Conservation (phyloP, 2,113 vertebrate genomes). For the Cyprinodon variegatus region DNA sequence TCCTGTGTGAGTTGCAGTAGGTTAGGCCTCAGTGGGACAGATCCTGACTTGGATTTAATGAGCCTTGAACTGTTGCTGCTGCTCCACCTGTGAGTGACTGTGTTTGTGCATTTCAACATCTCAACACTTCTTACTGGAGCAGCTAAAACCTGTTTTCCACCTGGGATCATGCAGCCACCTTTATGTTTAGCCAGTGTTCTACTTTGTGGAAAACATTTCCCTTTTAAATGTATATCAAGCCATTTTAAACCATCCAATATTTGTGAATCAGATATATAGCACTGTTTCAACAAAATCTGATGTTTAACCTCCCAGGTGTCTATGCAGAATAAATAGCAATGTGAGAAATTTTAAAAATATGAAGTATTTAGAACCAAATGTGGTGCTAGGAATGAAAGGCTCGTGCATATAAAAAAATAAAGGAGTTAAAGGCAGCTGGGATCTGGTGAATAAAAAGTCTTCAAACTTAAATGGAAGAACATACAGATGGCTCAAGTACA, state of each 20-base stretch:
- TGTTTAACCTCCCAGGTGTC: background rate
- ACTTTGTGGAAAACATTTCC: constrained; percentile 8
- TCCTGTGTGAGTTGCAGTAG: constrained; percentile 30
- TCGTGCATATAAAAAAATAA: constrained; percentile 11
- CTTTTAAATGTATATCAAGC: background rate
- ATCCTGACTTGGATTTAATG: constrained; percentile 60
- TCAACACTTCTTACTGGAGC: constrained; percentile 20
- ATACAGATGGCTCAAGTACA: constrained; percentile 26
- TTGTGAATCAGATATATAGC: background rate
- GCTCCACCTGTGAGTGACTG: constrained; percentile 40
- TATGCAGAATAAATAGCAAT: background rate
- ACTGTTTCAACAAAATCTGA: background rate
- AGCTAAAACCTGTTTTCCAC: constrained; percentile 29
- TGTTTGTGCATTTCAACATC: constrained; percentile 34
- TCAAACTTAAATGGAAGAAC: constrained; percentile 35
- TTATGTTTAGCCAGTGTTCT: constrained; percentile 21
- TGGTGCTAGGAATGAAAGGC: constrained; percentile 12
- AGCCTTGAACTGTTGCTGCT: constrained; percentile 53
- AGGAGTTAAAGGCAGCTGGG: constrained; percentile 12
- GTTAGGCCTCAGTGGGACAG: constrained; percentile 52
- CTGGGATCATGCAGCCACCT: constrained; percentile 16
- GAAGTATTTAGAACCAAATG: constrained; percentile 10
- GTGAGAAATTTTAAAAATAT: background rate
- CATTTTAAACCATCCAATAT: constrained; percentile 6
- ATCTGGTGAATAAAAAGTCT: constrained; percentile 35